Base-by-base conservation (phyloP, 1,140 invertebrate genomes). In the Philaenus spumarius region DNA sequence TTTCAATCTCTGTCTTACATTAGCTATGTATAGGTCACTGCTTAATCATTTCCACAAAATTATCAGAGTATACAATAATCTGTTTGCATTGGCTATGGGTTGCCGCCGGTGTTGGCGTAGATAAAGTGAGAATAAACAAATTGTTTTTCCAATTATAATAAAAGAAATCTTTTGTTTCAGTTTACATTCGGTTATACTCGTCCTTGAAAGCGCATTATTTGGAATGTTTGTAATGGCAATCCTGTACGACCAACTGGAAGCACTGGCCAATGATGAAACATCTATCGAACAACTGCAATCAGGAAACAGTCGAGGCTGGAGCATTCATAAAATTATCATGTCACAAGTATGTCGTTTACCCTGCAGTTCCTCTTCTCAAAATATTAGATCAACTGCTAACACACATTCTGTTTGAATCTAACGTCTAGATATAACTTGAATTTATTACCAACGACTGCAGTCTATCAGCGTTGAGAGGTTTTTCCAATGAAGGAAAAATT, bases 221-320 rank as follows among this genome's bases (percentile, higher is more conserved):
- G 92, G 91, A 19, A 80, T 95, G 65, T 95, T 95, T 75, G 91
- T 95, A 1, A 75, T 90, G 46, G 90, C 89, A 42, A 94, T 95
- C 62, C 82, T 93, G 63, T 85, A 90, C 69, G 92, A 95, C 78
- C 93, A 95, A 75, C 80, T 94, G 62, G 82, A 86, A 71, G 88
- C 90, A 14, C 91, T 95, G 61, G 77, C 90, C 42, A 82, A 80
- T 55, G 89, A 93, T 66, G 87, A 91, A 71, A 92, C 89, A 17
- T 82, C 84, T 4, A 80, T 93, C 12, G 90, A 95, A 75, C 83
- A 87, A 66, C 70, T 83, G 60, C 86, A 53, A 35, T 53, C 50
- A 7, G 50, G 50, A 26, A 39, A 59, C 37, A 58, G 58, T 51
- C 26, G 59, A 15, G 55, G 58, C 22, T 22, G 62, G 48, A 57